Evolutionary conservation across 1,140 invertebrate species (phyloP).

Genomic region (Pseudomyrmex concolor): DNA sequence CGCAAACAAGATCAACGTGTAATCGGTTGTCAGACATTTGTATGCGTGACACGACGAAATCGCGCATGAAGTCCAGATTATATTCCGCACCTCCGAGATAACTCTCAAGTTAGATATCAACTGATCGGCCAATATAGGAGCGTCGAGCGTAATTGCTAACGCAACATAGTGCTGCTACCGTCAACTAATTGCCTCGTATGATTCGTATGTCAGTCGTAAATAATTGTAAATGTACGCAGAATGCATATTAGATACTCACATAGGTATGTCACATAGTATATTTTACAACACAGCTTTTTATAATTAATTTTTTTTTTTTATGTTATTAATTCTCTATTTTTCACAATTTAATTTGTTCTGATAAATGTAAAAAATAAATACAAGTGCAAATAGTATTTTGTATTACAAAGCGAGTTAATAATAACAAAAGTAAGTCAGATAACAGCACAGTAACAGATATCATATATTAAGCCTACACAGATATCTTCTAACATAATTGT

Average conservation of each 20-base stretch:
- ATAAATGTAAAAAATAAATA: constrained; percentile 36
- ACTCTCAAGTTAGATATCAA: constrained; percentile 51
- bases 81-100: constrained; percentile 49
- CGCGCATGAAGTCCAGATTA: constrained; percentile 60
- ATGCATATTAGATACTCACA: not conserved
- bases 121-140: not conserved
- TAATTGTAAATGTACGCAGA: constrained; percentile 27
- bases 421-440: not conserved
- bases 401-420: constrained; percentile 20
- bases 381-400: constrained; percentile 9
- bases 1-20: constrained; percentile 68
- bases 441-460: no score
- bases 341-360: constrained; percentile 28
- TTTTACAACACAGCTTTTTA: not conserved
- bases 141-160: not conserved
- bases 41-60: constrained; percentile 59
- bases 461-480: not conserved
- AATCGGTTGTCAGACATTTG: constrained; percentile 64
- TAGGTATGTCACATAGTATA: no score
- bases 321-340: not conserved
- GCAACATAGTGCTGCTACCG: not conserved
- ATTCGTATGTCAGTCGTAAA: not conserved
- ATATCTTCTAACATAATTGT: not conserved
- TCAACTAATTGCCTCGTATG: constrained; percentile 7
- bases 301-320: constrained; percentile 1